Base-by-base conservation (phyloP, 2,888 invertebrate genomes). In the Caenorhabditis doughertyi region DNA sequence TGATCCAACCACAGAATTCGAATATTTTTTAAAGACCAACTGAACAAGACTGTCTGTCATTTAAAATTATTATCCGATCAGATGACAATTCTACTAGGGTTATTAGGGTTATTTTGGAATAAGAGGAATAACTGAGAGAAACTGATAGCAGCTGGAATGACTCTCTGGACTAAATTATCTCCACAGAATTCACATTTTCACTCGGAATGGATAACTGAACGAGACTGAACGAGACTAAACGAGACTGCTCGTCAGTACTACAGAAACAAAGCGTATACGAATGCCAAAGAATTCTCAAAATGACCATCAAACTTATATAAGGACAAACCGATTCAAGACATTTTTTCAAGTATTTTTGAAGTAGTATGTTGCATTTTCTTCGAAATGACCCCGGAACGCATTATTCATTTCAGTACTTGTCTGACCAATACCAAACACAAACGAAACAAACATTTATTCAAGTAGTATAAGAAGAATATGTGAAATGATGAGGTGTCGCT, bases 391-490 rank as follows among this genome's bases (percentile, higher is more conserved):
- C 49, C 35, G 47, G 56, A 74, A 74, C 53, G 58, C 62, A 74
- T 58, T 25, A 42, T 11, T 25, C 39, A 47, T 62, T 42, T 35
- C 3, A 25, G 25, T 27, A 25, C 29, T 64, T 49, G 47, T 65
- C 65, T 65, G 65, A 65, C 51, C 65, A 65, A 44, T 27, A 27
- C 27, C 21, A 42, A 44, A 27, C n/a, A 58, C 35, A 39, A 51
- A 62, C 18, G 42, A 72, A 72, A 73, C 74, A 65, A 74, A 74
- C 56, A 65, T 74, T 74, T 65, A 53, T 73, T 53, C 18, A 73
- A 71, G 58, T 44, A 44, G 58, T 72, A 47, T 25, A 21, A 11
- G 35, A 47, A 16, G 2, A n/a, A 60, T 21, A 27, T 4, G 49
- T 56, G 32, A 60, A 60, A 62, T 44, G 53, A 77, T 70, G 68